Base-by-base conservation (phyloP, 2,888 invertebrate species). In the Leptothorax acervorum region DNA sequence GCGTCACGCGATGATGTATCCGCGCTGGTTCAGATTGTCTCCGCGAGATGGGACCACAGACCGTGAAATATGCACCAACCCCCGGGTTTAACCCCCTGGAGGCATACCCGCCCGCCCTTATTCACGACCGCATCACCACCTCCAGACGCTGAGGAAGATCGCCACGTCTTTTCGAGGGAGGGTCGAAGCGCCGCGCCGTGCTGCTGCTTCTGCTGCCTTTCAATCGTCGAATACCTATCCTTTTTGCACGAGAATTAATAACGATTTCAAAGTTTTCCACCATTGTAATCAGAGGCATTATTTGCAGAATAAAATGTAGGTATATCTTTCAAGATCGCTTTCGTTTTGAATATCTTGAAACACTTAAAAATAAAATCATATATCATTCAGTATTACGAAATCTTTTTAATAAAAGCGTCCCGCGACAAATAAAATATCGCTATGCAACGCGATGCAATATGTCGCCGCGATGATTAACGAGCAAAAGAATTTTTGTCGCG, bases 1-100 rank as follows among this genome's bases (percentile, higher is more conserved):
- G 93, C 94, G 94, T 94, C 94, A 94, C 92, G 93, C 93, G 94
- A 94, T 94, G 94, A 95, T 95, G 93, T 95, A 95, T 94, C 94
- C 94, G 90, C 87, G 92, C 92, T 93, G 94, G 92, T 94, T 94
- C 94, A 93, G 93, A 94, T 94, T 94, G 95, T 95, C 94, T 95
- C 94, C 94, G 93, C 91, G 94, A 94, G 94, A 94, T 94, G 94
- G 93, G 93, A 94, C 94, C 94, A 94, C 94, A 94, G 88, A 94
- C 91, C 95, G 95, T 95, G 94, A 95, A 95, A 94, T 95, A 95
- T 95, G 94, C 94, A 94, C 92, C 93, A 93, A 93, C 93, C 92
- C 93, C 92, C 88, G 79, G 90, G 91, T 92, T 91, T 91, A 93
- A 92, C 91, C 93, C 92, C 91, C 93, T 88, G 86, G 92, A 92